These are phyloP conservation scores for Halictus rubicundus DNA, from an alignment of 1,140 invertebrate species.

Conservation along the genomic window DNA sequence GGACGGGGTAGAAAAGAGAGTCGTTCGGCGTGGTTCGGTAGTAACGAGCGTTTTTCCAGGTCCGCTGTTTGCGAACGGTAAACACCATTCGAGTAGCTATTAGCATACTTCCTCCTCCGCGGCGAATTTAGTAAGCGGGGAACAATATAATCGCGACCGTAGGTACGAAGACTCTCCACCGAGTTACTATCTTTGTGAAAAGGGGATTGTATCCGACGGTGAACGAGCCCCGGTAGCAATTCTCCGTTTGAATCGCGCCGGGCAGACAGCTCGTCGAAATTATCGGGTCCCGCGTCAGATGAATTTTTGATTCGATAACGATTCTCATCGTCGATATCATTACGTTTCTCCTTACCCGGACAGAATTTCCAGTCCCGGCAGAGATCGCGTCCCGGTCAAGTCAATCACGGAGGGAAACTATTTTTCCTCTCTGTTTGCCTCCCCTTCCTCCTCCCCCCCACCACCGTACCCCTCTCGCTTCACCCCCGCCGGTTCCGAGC, in stretches of 20 bases:
- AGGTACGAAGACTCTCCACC: not conserved
- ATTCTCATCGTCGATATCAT: conserved; percentile 43
- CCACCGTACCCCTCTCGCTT: no score
- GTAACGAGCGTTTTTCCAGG: conserved; percentile 18
- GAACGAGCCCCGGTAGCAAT: conserved; percentile 3
- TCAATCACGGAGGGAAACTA: conserved; percentile 66
- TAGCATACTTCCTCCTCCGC: not conserved
- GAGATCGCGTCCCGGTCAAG: conserved; percentile 46
- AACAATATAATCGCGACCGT: not conserved
- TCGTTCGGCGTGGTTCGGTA: not conserved
- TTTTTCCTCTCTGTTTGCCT: conserved; percentile 31
- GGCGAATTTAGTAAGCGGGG: not conserved
- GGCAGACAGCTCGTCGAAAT: conserved; percentile 18
- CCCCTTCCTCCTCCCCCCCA: not conserved
- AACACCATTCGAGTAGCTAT: not conserved
- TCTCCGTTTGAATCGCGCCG: conserved; percentile 23
- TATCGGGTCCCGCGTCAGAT: conserved; percentile 39
- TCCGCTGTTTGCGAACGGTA: conserved; percentile 9
- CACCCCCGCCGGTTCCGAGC: conserved; percentile 52
- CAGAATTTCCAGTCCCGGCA: not conserved
- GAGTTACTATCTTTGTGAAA: not conserved
- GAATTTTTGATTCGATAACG: conserved; percentile 57
- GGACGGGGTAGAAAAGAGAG: not conserved
- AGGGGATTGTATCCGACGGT: not conserved
- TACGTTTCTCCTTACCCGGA: conserved; percentile 21